Percentiles rank a stretch among this genome's conserved stretches.
phyloP scores from a whole-genome alignment of 53 echinoderm and acorn worm species.

The Hippasteria phrygiana region DNA sequence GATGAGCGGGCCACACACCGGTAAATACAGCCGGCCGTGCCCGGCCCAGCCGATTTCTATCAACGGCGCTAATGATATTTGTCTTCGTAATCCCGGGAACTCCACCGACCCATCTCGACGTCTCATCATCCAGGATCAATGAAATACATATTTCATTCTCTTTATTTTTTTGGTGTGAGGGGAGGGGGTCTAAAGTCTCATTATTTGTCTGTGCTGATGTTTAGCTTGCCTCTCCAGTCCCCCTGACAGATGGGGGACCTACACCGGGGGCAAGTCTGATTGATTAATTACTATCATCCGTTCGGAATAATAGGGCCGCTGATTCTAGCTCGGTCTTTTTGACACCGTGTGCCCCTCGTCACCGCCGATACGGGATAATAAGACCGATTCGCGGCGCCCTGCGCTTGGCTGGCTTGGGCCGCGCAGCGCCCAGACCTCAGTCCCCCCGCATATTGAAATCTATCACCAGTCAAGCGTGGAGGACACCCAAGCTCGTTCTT shows the following conservation, averaged over 20 bases:
- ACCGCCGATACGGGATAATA: not conserved
- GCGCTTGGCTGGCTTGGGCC: conserved; percentile 3
- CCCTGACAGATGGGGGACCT: conserved; percentile 46
- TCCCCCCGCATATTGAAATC: conserved; percentile 25
- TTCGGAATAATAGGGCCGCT: conserved; percentile 8
- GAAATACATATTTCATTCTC: conserved; percentile 57
- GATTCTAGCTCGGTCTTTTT: not conserved
- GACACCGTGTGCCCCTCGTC: conserved; percentile 6
- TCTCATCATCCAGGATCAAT: conserved; percentile 22
- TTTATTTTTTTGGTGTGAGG: not conserved
- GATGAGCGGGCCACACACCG: not conserved
- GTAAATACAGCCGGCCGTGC: conserved; percentile 41
- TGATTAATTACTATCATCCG: conserved; percentile 58
- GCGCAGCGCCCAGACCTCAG: not conserved
- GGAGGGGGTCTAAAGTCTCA: not conserved
- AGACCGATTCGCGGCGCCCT: conserved; percentile 27
- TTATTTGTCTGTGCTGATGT: not conserved
- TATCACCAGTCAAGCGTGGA: conserved; percentile 53
- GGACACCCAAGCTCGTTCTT: not conserved
- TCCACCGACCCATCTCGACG: not conserved
- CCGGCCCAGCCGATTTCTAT: conserved; percentile 35
- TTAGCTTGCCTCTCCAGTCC: not conserved
- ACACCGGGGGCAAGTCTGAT: conserved; percentile 27
- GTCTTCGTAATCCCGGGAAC: conserved; percentile 43
- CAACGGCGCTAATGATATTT: conserved; percentile 56